phyloP scores from a whole-genome alignment of 2,888 invertebrate species.

The Entomobrya multifasciata region DNA sequence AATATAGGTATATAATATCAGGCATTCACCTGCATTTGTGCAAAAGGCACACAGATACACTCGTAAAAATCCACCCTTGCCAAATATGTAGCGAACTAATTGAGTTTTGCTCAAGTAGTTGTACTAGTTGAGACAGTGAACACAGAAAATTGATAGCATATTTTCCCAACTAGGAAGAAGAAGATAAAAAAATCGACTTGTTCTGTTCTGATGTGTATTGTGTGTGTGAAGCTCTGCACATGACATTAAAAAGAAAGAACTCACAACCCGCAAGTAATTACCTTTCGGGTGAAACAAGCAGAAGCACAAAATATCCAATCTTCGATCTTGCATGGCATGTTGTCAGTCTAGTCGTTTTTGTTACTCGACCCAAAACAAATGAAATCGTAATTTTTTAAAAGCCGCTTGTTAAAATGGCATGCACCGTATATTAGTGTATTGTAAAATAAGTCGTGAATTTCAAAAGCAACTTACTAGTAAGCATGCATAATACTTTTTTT shows the following conservation, averaged over 20 bases:
- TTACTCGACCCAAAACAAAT: conserved; percentile 8
- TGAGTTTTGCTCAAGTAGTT: conserved; percentile 41
- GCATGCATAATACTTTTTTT: not conserved
- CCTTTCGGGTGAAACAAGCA: not conserved
- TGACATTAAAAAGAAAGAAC: too few species aligned
- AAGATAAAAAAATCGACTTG: not conserved
- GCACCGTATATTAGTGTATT: conserved; percentile 7
- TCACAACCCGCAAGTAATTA: too few species aligned
- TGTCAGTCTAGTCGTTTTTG: not conserved
- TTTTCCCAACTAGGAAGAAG: conserved; percentile 33
- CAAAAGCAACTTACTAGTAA: not conserved
- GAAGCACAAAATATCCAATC: not conserved
- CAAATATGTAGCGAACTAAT: conserved; percentile 55
- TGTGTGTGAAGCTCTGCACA: not conserved
- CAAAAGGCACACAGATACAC: too few species aligned
- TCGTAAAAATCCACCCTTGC: not conserved
- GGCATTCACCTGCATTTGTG: not conserved
- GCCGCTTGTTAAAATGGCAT: not conserved
- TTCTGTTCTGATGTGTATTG: not conserved
- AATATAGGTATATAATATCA: not conserved
- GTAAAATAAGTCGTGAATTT: not conserved
- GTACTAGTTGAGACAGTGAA: not conserved
- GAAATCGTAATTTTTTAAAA: conserved; percentile 39
- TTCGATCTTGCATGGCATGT: not conserved
- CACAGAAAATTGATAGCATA: not conserved